These are phyloP conservation scores for Zaprionus bogoriensis DNA, from an alignment of 2,888 invertebrate genomes.

Conservation along the genomic window DNA sequence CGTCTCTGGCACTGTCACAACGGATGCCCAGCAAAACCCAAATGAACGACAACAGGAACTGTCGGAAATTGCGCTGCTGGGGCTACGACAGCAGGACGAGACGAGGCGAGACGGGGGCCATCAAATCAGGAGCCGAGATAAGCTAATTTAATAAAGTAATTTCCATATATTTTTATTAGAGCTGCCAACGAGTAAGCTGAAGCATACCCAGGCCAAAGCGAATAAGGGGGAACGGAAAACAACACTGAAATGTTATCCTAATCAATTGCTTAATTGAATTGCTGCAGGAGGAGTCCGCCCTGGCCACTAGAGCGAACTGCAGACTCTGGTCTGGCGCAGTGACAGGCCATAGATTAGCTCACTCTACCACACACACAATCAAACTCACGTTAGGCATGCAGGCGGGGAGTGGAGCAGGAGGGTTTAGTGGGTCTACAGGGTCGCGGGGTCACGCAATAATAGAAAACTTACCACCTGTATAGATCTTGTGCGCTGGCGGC, in stretches of 20 bases:
- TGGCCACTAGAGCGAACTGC: background rate
- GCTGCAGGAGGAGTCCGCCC: background rate
- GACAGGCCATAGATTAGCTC: constrained; percentile 4
- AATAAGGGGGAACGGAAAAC: constrained; percentile 22
- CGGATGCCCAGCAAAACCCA: constrained; percentile 28
- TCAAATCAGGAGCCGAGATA: constrained; percentile 63
- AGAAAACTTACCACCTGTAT: constrained; percentile 83
- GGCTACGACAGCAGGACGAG: constrained; percentile 29
- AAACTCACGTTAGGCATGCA: background rate
- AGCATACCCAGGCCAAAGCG: background rate
- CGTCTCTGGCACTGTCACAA: no score
- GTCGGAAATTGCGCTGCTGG: constrained; percentile 53
- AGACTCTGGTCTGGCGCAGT: background rate
- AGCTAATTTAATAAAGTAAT: constrained; percentile 75
- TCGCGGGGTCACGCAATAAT: constrained; percentile 33
- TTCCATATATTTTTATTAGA: constrained; percentile 72
- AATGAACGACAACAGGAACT: constrained; percentile 63
- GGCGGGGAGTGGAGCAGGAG: background rate
- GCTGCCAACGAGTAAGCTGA: constrained; percentile 1
- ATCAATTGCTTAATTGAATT: constrained; percentile 71
- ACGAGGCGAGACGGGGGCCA: background rate
- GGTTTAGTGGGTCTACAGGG: background rate
- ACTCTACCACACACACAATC: background rate
- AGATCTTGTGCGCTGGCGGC: constrained; percentile 84
- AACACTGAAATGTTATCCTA: constrained; percentile 54